Percentiles rank a stretch among this genome's conserved stretches.
Evolutionary conservation across 2,797 vertebrate species (phyloP).

Genomic region (Mormyrus hasselquistii): DNA sequence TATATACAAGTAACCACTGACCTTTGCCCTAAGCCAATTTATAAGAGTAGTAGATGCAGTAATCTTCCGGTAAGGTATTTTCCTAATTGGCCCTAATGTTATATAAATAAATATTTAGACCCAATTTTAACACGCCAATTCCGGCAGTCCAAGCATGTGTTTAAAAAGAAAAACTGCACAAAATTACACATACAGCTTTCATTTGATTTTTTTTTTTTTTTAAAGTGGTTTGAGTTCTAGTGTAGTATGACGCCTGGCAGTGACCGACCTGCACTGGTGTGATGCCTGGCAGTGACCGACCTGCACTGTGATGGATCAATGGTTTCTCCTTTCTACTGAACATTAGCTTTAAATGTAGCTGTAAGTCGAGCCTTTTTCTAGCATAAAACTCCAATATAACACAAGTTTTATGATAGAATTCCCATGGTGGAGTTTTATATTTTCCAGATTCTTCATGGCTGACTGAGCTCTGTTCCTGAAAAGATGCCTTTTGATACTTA

Average conservation of each 20-base stretch:
- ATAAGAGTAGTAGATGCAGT: neutral
- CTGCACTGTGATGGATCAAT: conserved; percentile 3
- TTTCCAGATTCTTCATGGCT: neutral
- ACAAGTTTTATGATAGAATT: neutral
- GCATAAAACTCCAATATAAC: neutral
- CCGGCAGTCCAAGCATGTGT: neutral
- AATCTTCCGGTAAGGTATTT: neutral
- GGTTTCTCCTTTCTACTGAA: neutral
- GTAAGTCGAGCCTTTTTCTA: neutral
- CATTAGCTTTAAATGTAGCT: neutral
- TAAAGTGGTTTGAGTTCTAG: neutral
- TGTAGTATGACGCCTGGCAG: neutral
- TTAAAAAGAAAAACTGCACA: neutral
- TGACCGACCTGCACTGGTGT: neutral
- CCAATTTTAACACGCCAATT: neutral
- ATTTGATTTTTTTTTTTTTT: neutral
- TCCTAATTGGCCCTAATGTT: neutral
- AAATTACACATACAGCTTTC: neutral
- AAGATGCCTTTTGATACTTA: neutral
- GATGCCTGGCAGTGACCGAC: neutral
- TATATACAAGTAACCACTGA: neutral
- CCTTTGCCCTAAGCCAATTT: neutral
- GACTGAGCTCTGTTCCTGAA: neutral
- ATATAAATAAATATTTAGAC: neutral
- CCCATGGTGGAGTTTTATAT: neutral